These are phyloP conservation scores for Cephus pulcher DNA, from an alignment of 2,888 invertebrate genomes.

Conservation along the genomic window DNA sequence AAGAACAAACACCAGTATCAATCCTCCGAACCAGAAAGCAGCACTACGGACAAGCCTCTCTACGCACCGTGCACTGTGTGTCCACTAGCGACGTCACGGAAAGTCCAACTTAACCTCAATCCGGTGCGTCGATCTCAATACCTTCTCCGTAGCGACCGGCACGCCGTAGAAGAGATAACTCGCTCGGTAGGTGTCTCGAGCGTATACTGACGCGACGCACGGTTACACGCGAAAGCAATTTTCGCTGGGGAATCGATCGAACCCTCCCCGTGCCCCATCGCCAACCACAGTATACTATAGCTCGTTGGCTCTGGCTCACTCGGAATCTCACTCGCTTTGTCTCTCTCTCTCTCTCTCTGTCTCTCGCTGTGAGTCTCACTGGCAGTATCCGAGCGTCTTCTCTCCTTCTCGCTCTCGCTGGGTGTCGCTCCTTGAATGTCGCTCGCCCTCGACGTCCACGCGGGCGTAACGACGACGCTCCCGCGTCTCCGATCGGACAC, in stretches of 20 bases:
- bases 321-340: neutral
- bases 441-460: neutral
- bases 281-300: neutral
- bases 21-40: neutral
- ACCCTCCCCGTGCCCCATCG: neutral
- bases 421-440: neutral
- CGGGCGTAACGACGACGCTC: neutral
- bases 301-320: neutral
- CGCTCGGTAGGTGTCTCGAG: neutral
- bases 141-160: neutral
- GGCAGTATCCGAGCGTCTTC: neutral
- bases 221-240: conserved; percentile 21
- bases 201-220: neutral
- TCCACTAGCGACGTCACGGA: conserved; percentile 24
- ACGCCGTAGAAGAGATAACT: neutral
- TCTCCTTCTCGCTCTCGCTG: neutral
- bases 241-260: conserved; percentile 31
- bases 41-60: neutral
- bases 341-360: neutral
- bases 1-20: neutral
- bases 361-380: neutral
- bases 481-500: neutral
- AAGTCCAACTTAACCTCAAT: conserved; percentile 36
- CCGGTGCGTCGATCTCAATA: conserved; percentile 4
- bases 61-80: neutral